Conservation (phyloP, 2,888 invertebrate genomes). For the Spialia ferax region DNA sequence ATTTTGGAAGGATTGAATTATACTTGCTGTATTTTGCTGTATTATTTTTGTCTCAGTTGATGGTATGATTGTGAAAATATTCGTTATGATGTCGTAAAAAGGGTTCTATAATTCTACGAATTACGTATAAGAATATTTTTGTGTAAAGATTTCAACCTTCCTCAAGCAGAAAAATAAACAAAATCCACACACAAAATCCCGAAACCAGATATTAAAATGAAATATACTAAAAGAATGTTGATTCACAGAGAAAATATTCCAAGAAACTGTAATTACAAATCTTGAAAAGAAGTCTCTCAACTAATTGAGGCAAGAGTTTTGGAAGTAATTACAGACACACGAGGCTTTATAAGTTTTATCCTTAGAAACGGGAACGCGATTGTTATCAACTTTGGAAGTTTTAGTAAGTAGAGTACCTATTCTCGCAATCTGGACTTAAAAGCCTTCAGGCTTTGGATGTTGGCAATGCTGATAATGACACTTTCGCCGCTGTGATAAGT, state of each 20-base stretch:
- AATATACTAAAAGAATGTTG: background rate
- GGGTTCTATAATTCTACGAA: no score
- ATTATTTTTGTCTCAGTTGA: no score
- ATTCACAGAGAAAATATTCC: background rate
- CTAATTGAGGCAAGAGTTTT: conserved; percentile 16
- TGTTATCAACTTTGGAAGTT: conserved; percentile 13
- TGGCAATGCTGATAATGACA: background rate
- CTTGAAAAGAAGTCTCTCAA: conserved; percentile 15
- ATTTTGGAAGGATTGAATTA: no score
- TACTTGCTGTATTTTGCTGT: no score
- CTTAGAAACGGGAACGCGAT: conserved; percentile 14
- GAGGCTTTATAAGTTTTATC: conserved; percentile 17
- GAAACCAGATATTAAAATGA: background rate
- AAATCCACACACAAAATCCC: background rate
- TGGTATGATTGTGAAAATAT: no score
- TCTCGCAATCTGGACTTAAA: background rate
- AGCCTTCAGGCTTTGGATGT: background rate
- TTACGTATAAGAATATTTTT: no score
- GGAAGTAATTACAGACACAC: conserved; percentile 15
- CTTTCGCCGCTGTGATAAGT: no score
- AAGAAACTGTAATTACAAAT: conserved; percentile 19
- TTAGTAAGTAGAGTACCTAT: background rate
- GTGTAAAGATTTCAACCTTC: no score
- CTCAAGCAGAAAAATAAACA: no score
- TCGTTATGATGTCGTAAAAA: no score